phyloP scores from a whole-genome alignment of 2,113 vertebrate genomes.

The Urocynchramus pylzowi region DNA sequence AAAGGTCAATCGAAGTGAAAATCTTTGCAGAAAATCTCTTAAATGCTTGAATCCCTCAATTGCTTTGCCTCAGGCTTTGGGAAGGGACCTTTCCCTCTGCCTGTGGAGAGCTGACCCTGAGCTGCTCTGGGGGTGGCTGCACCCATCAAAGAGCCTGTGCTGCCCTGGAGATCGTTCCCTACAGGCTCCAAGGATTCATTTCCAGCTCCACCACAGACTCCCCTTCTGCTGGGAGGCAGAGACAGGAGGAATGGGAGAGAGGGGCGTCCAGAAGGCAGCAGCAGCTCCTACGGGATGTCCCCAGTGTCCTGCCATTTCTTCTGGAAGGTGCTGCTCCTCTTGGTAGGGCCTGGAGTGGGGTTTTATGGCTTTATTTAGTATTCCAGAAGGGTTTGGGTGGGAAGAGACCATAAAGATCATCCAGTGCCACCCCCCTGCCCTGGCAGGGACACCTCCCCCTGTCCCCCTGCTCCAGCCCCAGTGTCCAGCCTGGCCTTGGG shows the following conservation, averaged over 20 bases:
- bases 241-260: not conserved
- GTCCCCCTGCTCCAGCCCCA: not conserved
- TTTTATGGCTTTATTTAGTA: not conserved
- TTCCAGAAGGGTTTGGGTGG: not conserved
- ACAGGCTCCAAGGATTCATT: not conserved
- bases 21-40: constrained; percentile 33
- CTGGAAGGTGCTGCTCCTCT: not conserved
- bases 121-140: not conserved
- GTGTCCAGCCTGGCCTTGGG: not conserved
- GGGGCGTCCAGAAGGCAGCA: not conserved
- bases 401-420: not conserved
- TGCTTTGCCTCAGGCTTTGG: not conserved
- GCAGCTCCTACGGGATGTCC: rapidly evolving
- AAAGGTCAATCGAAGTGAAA: constrained; percentile 18
- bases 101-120: not conserved
- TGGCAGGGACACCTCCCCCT: not conserved
- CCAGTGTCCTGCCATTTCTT: not conserved
- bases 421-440: not conserved
- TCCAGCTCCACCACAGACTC: not conserved
- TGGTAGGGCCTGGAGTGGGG: not conserved
- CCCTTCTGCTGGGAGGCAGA: not conserved
- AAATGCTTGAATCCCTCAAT: not conserved
- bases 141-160: not conserved
- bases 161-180: not conserved
- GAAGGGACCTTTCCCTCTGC: not conserved